Conservation (phyloP, 2,113 vertebrate species). For the Brachyhypopomus occidentalis region DNA sequence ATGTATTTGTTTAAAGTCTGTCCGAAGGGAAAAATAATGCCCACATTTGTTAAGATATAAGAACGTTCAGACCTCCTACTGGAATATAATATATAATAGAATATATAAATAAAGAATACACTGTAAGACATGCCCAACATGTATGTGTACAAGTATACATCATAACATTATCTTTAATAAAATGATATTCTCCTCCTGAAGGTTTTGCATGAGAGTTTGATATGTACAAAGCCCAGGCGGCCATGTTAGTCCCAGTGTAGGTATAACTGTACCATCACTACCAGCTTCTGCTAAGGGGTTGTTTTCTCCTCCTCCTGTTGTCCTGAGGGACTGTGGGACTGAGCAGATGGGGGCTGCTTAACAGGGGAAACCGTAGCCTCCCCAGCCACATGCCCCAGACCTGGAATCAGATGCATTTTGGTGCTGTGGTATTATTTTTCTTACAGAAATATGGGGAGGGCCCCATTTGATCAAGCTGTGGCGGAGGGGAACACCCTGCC, state of each 20-base stretch:
- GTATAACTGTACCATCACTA: constrained; percentile 10
- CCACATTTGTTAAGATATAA: no score
- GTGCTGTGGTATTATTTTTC: constrained; percentile 48
- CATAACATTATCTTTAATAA: no score
- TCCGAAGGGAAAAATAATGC: no score
- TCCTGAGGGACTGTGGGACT: background rate
- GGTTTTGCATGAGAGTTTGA: background rate
- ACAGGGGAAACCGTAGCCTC: constrained; percentile 36
- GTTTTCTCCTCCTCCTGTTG: background rate
- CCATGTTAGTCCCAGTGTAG: background rate
- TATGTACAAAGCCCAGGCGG: background rate
- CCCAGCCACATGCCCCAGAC: constrained; percentile 25
- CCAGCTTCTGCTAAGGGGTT: constrained; percentile 24
- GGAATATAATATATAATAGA: no score
- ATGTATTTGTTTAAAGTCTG: no score
- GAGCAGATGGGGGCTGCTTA: constrained; percentile 22
- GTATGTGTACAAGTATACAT: background rate
- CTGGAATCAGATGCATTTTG: constrained; percentile 35
- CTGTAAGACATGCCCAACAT: no score
- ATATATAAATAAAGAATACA: no score
- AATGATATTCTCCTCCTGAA: background rate
- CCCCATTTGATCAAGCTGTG: constrained; percentile 43
- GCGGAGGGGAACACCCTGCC: constrained; percentile 34
- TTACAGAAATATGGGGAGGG: constrained; percentile 37
- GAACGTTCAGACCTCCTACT: no score